A percentile compares a stretch with the other conserved stretches of the same genome.
phyloP scores from a whole-genome alignment of 2,113 vertebrate genomes.

The Toxotes chatareus region DNA sequence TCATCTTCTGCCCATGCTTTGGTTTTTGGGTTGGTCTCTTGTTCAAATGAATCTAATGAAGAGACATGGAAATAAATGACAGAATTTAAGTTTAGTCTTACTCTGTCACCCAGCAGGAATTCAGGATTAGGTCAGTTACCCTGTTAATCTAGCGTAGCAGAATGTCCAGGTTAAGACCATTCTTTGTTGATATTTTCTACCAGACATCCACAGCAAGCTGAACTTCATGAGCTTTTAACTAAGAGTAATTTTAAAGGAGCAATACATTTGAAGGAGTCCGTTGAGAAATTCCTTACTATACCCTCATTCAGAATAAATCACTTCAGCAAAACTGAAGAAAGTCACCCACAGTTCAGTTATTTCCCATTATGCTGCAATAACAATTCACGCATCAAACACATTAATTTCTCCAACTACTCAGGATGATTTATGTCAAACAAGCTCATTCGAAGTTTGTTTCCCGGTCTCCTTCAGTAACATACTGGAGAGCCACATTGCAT shows the following conservation, averaged over 20 bases:
- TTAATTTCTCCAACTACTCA: slow-evolving; percentile 54
- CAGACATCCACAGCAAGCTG: slow-evolving; percentile 18
- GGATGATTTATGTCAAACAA: slow-evolving; percentile 68
- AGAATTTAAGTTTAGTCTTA: background rate
- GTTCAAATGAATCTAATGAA: background rate
- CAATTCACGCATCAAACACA: slow-evolving; percentile 65
- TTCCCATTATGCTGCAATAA: slow-evolving; percentile 36
- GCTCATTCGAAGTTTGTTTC: slow-evolving; percentile 72
- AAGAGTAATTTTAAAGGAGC: slow-evolving; percentile 9
- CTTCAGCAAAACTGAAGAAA: slow-evolving; percentile 37
- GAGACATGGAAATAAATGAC: background rate
- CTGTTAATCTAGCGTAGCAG: background rate
- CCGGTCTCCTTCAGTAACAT: slow-evolving; percentile 53
- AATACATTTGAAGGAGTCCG: background rate
- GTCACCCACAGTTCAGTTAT: slow-evolving; percentile 37
- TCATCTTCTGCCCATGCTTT: background rate
- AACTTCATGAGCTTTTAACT: slow-evolving; percentile 18
- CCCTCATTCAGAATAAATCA: slow-evolving; percentile 52
- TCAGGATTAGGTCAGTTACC: background rate
- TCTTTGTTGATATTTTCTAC: slow-evolving; percentile 10
- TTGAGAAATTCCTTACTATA: background rate
- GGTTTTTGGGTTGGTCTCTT: background rate
- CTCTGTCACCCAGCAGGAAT: background rate
- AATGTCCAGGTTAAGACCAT: background rate
- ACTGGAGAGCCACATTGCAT: slow-evolving; percentile 41